These are phyloP conservation scores for Alcedo quadribrachys DNA, from an alignment of 2,797 vertebrate genomes.

Conservation along the genomic window DNA sequence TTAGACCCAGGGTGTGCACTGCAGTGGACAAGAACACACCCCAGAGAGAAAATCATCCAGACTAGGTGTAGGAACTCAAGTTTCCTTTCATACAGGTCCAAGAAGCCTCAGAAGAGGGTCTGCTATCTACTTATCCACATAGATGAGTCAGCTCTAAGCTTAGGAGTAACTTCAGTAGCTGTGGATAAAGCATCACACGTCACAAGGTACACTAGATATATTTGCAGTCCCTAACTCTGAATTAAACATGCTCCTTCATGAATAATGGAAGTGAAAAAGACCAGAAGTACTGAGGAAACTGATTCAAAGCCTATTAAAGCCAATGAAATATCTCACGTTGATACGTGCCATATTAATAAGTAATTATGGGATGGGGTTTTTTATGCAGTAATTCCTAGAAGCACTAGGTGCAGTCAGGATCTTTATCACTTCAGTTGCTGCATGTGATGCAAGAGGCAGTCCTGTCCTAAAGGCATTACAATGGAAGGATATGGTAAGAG, in stretches of 20 bases:
- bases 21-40: background rate
- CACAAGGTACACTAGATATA: background rate
- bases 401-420: background rate
- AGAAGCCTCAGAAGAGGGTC: background rate
- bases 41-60: background rate
- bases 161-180: background rate
- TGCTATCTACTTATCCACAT: rapidly evolving
- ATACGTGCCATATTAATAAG: constrained; percentile 43
- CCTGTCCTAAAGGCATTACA: background rate
- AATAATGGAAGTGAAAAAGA: constrained; percentile 33
- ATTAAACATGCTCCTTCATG: constrained; percentile 49
- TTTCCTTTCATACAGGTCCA: background rate
- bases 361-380: background rate
- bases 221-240: constrained; percentile 27
- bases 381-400: background rate
- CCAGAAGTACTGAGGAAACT: constrained; percentile 18
- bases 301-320: constrained; percentile 39
- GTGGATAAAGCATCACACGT: background rate
- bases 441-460: background rate
- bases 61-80: rapidly evolving
- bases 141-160: background rate
- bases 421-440: constrained; percentile 3
- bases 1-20: background rate
- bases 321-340: constrained; percentile 31
- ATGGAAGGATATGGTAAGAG: background rate